phyloP scores from a whole-genome alignment of 2,888 invertebrate species.

The Eurytoma californica region DNA sequence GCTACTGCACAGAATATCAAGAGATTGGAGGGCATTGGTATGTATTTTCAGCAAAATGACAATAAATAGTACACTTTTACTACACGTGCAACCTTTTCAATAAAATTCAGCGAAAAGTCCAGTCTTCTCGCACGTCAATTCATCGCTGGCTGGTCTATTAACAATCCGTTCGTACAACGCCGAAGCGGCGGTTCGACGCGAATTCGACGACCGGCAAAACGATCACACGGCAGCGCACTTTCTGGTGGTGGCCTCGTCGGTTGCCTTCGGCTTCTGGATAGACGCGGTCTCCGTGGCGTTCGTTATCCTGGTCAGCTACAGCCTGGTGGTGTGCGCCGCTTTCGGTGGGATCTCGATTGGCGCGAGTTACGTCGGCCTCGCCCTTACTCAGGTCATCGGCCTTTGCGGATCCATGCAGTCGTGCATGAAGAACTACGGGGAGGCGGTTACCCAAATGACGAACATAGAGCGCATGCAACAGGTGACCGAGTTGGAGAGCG shows the following conservation, averaged over 20 bases:
- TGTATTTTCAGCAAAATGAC: neutral
- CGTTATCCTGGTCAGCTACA: slow-evolving; percentile 79
- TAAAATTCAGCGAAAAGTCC: slow-evolving; percentile 80
- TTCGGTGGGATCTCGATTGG: slow-evolving; percentile 71
- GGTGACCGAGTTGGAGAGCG: slow-evolving; percentile 84
- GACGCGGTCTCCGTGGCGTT: slow-evolving; percentile 80
- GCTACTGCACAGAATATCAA: slow-evolving; percentile 84
- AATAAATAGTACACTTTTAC: too few relatives aligned
- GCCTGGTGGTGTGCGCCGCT: slow-evolving; percentile 76
- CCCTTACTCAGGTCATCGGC: slow-evolving; percentile 83
- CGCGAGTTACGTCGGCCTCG: slow-evolving; percentile 80
- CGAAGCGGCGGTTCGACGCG: slow-evolving; percentile 83
- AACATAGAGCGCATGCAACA: slow-evolving; percentile 89
- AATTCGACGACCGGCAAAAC: slow-evolving; percentile 85
- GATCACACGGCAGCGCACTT: slow-evolving; percentile 81
- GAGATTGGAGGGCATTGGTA: slow-evolving; percentile 78
- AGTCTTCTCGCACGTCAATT: slow-evolving; percentile 92
- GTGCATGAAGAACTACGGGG: slow-evolving; percentile 87
- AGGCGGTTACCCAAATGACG: slow-evolving; percentile 85
- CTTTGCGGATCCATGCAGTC: slow-evolving; percentile 88
- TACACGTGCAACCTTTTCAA: neutral
- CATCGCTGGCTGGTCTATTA: slow-evolving; percentile 88
- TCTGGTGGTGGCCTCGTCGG: slow-evolving; percentile 78
- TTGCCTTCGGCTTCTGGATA: slow-evolving; percentile 81
- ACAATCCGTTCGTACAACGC: slow-evolving; percentile 89